Base-by-base conservation (phyloP, 1,140 invertebrate genomes). In the Leptinotarsa texana region DNA sequence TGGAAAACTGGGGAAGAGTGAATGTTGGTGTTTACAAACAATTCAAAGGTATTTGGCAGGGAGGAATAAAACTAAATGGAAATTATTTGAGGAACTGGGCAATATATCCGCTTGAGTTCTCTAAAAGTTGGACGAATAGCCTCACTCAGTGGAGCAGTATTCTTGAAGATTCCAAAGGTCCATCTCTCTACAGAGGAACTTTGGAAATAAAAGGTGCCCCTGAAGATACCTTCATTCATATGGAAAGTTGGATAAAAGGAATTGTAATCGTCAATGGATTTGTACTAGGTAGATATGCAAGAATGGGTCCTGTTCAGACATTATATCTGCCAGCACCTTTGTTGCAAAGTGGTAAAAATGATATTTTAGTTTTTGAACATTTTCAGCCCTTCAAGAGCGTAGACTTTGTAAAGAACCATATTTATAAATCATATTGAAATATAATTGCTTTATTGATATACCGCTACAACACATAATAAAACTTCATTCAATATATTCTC, bases 181-280 rank as follows among this genome's bases (percentile, higher is more conserved):
- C 74, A 3, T 27, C 47, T 13, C 75, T 79, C 8, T 79, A 79
- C 27, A 76, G 73, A 27, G 78, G 70, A 22, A 75, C 17, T 70
- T 65, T 79, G 15, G 17, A 13, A 22, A 62, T 79, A 15, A 47
- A 61, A 27, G 72, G 68, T 21, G 67, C 42, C 22, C 75, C 78
- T 13, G 47, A 21, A 42, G 73, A 79, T 66, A 76, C 73, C 42
- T 79, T 73, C 49, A 74, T 88, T 6, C 85, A 87, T 74, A 85
- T 87, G 80, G 76, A 79, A 13, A 77, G 78, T 1, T 89, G 88
- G 88, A 81, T 80, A 13, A 88, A 87, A 83, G 91, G 91, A 18
- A 84, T 90, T 65, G 89, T 90, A 13, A 88, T 91, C 75, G 77
- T 92, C 2, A 92, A 92, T 84, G 90, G 89, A 4, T 89, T 90